Evolutionary conservation across 2,797 vertebrate species (phyloP).

Genomic region (Squalus acanthias): DNA sequence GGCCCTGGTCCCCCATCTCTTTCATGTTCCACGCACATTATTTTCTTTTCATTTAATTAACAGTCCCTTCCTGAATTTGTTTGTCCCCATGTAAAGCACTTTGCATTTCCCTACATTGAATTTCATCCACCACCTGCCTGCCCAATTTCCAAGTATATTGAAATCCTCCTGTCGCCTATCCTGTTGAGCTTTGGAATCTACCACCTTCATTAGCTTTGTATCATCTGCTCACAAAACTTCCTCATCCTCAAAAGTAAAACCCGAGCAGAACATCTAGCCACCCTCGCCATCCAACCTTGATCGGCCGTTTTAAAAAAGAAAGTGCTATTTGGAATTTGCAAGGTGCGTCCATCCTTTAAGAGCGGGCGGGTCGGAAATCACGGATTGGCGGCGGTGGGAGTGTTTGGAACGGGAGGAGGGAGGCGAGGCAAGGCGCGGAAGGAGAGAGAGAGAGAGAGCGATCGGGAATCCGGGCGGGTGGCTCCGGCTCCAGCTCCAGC

Average conservation of each 20-base stretch:
- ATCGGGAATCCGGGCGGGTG: not conserved
- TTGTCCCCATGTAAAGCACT: not conserved
- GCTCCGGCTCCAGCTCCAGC: not conserved
- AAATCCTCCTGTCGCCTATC: not conserved
- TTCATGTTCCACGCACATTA: no score
- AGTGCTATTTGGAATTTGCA: no score
- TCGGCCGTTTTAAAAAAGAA: not conserved
- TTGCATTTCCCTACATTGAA: not conserved
- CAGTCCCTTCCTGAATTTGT: no score
- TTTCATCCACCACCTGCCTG: not conserved
- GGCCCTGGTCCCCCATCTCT: no score
- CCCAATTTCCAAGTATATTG: not conserved
- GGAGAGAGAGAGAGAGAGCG: not conserved
- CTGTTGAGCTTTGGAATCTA: not conserved
- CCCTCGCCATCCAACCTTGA: no score
- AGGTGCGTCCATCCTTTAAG: not conserved
- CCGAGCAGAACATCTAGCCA: not conserved
- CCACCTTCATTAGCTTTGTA: not conserved
- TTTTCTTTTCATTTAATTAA: no score
- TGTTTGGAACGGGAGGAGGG: not conserved
- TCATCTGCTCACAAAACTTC: not conserved
- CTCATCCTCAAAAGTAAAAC: not conserved
- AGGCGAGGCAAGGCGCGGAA: not conserved
- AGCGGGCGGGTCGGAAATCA: not conserved
- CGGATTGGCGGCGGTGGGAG: not conserved